These are phyloP conservation scores for Hybos culiciformis DNA, from an alignment of 2,888 invertebrate genomes.

Conservation along the genomic window DNA sequence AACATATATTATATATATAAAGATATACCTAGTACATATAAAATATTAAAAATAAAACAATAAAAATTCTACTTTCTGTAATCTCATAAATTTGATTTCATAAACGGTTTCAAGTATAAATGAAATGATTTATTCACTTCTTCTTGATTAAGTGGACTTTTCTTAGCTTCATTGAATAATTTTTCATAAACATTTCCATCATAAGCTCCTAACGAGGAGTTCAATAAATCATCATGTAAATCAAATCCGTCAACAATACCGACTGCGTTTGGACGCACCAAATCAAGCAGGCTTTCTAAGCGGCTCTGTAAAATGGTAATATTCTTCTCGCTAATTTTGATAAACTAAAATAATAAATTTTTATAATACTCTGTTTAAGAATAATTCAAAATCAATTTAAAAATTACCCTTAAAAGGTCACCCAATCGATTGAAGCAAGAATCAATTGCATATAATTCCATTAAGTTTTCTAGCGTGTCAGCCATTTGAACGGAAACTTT, in stretches of 20 bases:
- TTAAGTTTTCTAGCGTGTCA: constrained; percentile 51
- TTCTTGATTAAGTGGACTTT: constrained; percentile 69
- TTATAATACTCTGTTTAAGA: background rate
- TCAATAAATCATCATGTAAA: constrained; percentile 65
- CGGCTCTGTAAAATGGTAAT: constrained; percentile 47
- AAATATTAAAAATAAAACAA: too few species aligned
- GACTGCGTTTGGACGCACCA: constrained; percentile 76
- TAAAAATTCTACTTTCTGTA: too few species aligned
- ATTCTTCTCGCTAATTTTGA: constrained; percentile 25
- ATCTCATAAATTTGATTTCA: constrained; percentile 42
- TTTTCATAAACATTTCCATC: constrained; percentile 79
- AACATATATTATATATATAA: too few species aligned
- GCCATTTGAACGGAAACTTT: constrained; percentile 46
- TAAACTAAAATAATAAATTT: constrained; percentile 22
- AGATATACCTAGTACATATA: too few species aligned
- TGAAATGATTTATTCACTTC: constrained; percentile 58
- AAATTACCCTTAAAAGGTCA: constrained; percentile 61
- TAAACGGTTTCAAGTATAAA: constrained; percentile 50
- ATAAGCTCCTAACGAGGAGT: constrained; percentile 64
- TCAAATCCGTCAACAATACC: constrained; percentile 88
- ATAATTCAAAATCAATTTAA: constrained; percentile 27
- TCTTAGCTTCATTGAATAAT: constrained; percentile 63
- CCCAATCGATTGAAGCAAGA: constrained; percentile 62
- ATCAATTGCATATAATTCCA: constrained; percentile 65
- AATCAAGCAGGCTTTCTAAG: constrained; percentile 54